phyloP scores from a whole-genome alignment of 2,797 vertebrate species.

The Vireo griseus region DNA sequence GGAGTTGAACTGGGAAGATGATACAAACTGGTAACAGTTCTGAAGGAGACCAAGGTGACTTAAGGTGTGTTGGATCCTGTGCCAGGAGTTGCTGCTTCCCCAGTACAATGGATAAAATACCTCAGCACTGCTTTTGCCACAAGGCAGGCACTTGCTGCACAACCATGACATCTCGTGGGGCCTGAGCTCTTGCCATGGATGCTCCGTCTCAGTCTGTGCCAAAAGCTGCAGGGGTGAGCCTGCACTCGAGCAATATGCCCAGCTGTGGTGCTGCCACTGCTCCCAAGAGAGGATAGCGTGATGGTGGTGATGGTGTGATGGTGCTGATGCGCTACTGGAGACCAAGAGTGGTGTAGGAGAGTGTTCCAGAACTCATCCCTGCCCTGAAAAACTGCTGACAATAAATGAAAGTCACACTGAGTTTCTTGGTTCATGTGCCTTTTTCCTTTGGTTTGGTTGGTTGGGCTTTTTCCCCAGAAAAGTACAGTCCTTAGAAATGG shows the following conservation, averaged over 20 bases:
- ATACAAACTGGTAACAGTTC: conserved; percentile 80
- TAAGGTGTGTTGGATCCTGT: not conserved
- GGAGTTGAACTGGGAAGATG: conserved; percentile 91
- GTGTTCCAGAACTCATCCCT: conserved; percentile 39
- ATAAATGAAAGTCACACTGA: conserved; percentile 63
- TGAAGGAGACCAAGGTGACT: not conserved
- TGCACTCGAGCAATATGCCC: not conserved
- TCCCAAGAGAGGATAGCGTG: not conserved
- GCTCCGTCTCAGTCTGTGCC: conserved; percentile 44
- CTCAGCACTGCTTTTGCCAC: conserved; percentile 45
- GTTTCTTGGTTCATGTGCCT: conserved; percentile 51
- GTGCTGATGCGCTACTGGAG: not conserved
- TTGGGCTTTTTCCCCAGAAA: not conserved
- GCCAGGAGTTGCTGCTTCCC: not conserved
- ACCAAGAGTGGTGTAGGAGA: not conserved
- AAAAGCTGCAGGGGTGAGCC: conserved; percentile 13
- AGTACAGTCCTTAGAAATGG: not conserved
- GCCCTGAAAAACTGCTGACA: conserved; percentile 62
- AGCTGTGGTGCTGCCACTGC: not conserved
- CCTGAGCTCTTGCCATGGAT: not conserved
- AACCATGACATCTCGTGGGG: not conserved
- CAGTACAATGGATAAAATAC: not conserved
- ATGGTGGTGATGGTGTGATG: not conserved
- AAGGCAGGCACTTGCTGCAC: conserved; percentile 36
- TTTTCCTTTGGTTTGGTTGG: not conserved